Conservation (phyloP, 2,888 invertebrate species). For the Conus canariensis region DNA sequence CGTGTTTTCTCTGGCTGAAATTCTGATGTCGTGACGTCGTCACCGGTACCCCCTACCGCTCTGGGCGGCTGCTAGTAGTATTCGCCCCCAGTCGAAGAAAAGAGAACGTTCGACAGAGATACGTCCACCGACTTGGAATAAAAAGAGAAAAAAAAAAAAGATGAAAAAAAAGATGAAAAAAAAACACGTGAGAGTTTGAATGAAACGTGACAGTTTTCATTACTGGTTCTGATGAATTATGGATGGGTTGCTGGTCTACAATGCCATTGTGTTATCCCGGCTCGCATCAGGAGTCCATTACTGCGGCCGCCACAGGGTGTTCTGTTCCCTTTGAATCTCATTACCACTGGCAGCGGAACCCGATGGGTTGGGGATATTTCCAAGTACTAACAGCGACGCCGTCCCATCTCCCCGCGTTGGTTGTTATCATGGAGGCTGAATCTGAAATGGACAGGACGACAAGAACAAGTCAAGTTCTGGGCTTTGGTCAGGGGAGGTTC, state of each 20-base stretch:
- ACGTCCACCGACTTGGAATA: background rate
- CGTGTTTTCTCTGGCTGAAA: slow-evolving; percentile 23
- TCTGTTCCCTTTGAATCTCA: slow-evolving; percentile 30
- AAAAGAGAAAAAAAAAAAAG: background rate
- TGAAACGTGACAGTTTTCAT: slow-evolving; percentile 31
- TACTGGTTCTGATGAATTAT: slow-evolving; percentile 32
- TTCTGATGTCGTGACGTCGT: slow-evolving; percentile 11
- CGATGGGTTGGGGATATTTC: background rate
- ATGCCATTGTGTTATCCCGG: background rate
- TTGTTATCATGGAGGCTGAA: slow-evolving; percentile 8
- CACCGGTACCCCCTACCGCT: background rate
- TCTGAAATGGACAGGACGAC: background rate
- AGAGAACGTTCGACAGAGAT: background rate
- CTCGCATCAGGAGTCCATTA: slow-evolving; percentile 30
- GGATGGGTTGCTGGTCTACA: slow-evolving; percentile 9
- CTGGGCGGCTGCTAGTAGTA: background rate
- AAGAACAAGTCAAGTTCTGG: background rate
- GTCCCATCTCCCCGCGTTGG: background rate
- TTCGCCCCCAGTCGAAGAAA: background rate
- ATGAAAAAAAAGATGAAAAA: background rate
- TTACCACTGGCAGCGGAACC: slow-evolving; percentile 8
- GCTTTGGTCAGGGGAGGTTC: background rate
- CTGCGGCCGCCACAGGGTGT: background rate
- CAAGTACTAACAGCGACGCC: background rate
- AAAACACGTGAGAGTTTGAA: background rate